These are phyloP conservation scores for Automeris io DNA, from an alignment of 2,888 invertebrate species.

Conservation along the genomic window DNA sequence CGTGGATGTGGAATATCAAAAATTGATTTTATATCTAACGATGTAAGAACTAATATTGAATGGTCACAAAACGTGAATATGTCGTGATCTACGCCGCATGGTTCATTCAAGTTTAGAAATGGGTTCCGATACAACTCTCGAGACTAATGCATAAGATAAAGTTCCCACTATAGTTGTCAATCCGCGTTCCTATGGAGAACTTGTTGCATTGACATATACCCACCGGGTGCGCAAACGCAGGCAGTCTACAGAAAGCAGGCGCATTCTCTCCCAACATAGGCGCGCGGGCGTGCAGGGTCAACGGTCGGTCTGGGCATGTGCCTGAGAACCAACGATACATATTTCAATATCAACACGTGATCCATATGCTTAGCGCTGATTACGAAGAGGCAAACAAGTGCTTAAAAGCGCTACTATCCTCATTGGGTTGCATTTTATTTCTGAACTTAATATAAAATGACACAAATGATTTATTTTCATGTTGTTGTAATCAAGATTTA, in stretches of 20 bases:
- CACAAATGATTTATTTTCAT: neutral
- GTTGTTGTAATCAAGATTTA: neutral
- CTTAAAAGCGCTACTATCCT: slow-evolving; percentile 27
- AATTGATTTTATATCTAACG: slow-evolving; percentile 4
- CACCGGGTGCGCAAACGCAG: slow-evolving; percentile 39
- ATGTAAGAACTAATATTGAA: neutral
- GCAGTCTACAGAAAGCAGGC: slow-evolving; percentile 47
- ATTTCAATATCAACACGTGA: slow-evolving; percentile 75
- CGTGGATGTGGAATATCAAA: neutral
- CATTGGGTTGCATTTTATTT: no score
- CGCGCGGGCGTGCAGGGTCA: slow-evolving; percentile 60
- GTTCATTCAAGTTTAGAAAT: slow-evolving; percentile 6
- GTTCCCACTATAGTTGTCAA: slow-evolving; percentile 11
- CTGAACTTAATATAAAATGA: neutral
- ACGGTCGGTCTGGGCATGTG: slow-evolving; percentile 63
- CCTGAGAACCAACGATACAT: slow-evolving; percentile 73
- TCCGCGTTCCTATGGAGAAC: slow-evolving; percentile 22
- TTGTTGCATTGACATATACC: slow-evolving; percentile 40
- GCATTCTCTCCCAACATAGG: slow-evolving; percentile 38
- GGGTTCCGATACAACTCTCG: slow-evolving; percentile 1
- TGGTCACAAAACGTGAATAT: neutral
- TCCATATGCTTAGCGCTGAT: slow-evolving; percentile 72
- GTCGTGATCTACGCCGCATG: neutral
- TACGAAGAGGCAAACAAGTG: slow-evolving; percentile 44
- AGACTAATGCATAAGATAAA: slow-evolving; percentile 5